Base-by-base conservation (phyloP, 2,888 invertebrate species). In the Trichogramma evanescens region DNA sequence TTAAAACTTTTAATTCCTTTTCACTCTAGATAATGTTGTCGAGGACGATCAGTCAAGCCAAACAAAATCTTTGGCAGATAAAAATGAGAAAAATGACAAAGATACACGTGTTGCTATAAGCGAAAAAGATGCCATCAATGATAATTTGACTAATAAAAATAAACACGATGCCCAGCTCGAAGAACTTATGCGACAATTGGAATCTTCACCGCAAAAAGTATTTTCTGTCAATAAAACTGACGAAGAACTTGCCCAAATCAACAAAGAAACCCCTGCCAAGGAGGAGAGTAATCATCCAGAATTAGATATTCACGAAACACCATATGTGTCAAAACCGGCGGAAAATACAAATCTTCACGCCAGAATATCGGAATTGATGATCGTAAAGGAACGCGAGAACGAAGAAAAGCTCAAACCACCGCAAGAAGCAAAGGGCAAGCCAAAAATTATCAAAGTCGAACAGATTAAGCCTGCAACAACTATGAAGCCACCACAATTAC, bases 171-270 rank as follows among this genome's bases (percentile, higher is more conserved):
- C 26, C 26, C 26, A 26, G 26, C 26, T 41, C 8, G 54, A 56
- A 46, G 48, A 52, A 10, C 9, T 39, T 13, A 39, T 8, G 8
- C 7, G 8, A 3, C 39, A 5, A 7, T 5, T 41, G 10, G 63
- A 66, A 60, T 10, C 44, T 6, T 67, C 62, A 6, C 58, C 58
- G 2, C 5, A 5, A 4, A 64, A 64, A 46, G 55, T 62, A 7
- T 54, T 60, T 43, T 6, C 50, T 38, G 54, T 62, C 10, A 3
- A 59, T 7, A 62, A 62, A 48, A 52, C 50, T 39, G 56, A 64
- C 7, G 7, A 60, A 45, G 53, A 58, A 38, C 41, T 62, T 2
- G 6, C 13, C 2, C 50, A 59, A 1, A 46, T 43, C 3, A 38
- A 54, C 1, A 53, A 58, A 26, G 62, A 64, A 57, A 62, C 58